Conservation (phyloP, 64 coral and sea anemone genomes). For the Montipora cactus region DNA sequence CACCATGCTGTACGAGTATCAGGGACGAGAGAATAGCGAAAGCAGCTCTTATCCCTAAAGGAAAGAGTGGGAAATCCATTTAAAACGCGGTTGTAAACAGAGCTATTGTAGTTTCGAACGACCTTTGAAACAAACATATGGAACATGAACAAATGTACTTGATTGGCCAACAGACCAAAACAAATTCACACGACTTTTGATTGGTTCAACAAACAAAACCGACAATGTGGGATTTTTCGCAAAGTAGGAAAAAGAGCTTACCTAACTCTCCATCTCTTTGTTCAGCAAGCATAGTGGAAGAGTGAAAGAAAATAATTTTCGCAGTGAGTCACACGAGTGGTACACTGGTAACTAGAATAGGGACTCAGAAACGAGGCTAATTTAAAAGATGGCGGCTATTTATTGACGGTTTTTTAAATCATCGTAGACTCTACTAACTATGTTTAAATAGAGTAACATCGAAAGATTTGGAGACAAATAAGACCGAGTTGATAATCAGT, state of each 20-base stretch:
- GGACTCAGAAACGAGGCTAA: not conserved
- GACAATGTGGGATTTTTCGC: too few species aligned
- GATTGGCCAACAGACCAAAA: too few species aligned
- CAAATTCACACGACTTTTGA: too few species aligned
- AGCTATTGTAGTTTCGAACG: not conserved
- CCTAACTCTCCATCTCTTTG: too few species aligned
- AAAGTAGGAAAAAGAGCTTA: too few species aligned
- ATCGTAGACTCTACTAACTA: too few species aligned
- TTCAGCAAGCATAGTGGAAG: too few species aligned
- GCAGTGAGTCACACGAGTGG: too few species aligned
- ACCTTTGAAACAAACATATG: not conserved
- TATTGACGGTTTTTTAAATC: not conserved
- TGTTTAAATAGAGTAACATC: not conserved
- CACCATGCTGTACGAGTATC: constrained; percentile 74
- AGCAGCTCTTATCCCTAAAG: constrained; percentile 60
- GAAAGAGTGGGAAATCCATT: constrained; percentile 8
- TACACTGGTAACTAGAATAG: not conserved
- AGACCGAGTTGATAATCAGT: not conserved
- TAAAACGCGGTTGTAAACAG: not conserved
- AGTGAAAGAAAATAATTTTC: too few species aligned
- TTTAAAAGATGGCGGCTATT: constrained; percentile 37
- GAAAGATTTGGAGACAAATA: not conserved
- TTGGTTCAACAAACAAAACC: too few species aligned
- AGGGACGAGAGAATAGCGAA: constrained; percentile 63
- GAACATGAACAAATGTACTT: too few species aligned